Conservation (phyloP, 2,888 invertebrate genomes). For the Steinernema scapterisci region DNA sequence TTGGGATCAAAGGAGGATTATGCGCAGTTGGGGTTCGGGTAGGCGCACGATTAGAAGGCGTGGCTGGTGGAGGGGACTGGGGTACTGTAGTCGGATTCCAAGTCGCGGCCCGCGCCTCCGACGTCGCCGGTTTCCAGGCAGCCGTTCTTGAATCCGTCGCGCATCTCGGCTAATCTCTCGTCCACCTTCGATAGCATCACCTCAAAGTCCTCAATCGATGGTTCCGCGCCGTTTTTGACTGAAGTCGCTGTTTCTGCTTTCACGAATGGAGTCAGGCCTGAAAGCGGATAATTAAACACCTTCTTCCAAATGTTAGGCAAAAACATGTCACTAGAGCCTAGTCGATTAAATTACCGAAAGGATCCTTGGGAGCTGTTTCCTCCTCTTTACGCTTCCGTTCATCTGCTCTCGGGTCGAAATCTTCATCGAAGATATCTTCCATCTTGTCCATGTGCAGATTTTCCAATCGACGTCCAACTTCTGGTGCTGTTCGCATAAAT, state of each 20-base stretch:
- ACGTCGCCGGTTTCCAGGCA: constrained; percentile 33
- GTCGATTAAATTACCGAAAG: constrained; percentile 41
- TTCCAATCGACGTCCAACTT: constrained; percentile 68
- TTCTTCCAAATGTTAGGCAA: neutral
- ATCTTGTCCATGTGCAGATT: constrained; percentile 76
- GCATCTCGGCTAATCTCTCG: constrained; percentile 40
- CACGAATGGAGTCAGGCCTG: constrained; percentile 35
- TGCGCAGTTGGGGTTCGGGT: neutral
- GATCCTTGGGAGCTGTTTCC: constrained; percentile 33
- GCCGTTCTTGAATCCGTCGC: constrained; percentile 33
- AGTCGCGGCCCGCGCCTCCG: constrained; percentile 35
- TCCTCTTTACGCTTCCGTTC: constrained; percentile 71
- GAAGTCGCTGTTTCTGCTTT: constrained; percentile 35
- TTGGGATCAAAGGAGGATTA: constrained; percentile 3
- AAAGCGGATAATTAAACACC: neutral
- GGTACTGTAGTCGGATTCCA: constrained; percentile 25
- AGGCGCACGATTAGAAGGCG: neutral
- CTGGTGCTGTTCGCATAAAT: constrained; percentile 24
- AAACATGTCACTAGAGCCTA: no score
- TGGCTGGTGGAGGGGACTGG: constrained; percentile 3
- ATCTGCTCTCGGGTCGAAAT: constrained; percentile 86
- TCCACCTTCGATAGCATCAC: constrained; percentile 54
- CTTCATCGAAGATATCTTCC: constrained; percentile 61
- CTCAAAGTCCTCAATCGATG: constrained; percentile 51
- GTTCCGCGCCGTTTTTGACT: constrained; percentile 4